Evolutionary conservation across 2,888 invertebrate genomes (phyloP), one percentile per base, ranked within the genome.

Genomic region (Microctonus brassicae): DNA sequence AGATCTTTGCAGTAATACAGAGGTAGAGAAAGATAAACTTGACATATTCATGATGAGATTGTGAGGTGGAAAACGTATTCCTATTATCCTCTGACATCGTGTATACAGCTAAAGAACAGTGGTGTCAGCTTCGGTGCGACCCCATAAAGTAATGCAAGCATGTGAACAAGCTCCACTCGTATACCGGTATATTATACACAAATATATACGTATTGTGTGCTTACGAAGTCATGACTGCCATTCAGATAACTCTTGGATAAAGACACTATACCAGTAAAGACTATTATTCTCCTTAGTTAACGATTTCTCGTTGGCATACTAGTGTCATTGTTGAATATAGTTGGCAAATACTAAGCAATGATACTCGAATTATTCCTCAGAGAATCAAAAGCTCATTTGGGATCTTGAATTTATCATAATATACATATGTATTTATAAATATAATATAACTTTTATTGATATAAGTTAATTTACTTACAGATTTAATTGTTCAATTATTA

Each of bases 11-110:
- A 22, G 7, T 10, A 34, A 47, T 47, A 4, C 7, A 17, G 17
- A 47, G 1, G 9, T 47, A n/a, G 17, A 47, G 47, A 47, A 17
- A 47, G 17, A n/a, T 17, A n/a, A 9, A 47, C 17, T 39, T 36
- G 61, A 61, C 39, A 20, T 39, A 61, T 61, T 61, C 61, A 61
- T 34, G 34, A 36, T 24, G 36, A 9, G 34, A 36, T 9, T 11
- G 22, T 9, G 34, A 34, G 22, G 34, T 36, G 11, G 22, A 39
- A 20, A 61, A 20, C 34, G 61, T 36, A 39, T 34, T 61, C 61
- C 61, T 61, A 61, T 61, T 61, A 61, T 61, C 22, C 61, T 36
- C 61, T 61, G 61, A 61, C 61, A 20, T 36, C 22, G 20, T 61
- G 39, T 34, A 17, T 39, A 36, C 22, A 20, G 17, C 33, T 26